Evolutionary conservation across 1,140 invertebrate genomes (phyloP), one percentile per base, ranked within the genome.

Genomic region (Hypothenemus hampei): DNA sequence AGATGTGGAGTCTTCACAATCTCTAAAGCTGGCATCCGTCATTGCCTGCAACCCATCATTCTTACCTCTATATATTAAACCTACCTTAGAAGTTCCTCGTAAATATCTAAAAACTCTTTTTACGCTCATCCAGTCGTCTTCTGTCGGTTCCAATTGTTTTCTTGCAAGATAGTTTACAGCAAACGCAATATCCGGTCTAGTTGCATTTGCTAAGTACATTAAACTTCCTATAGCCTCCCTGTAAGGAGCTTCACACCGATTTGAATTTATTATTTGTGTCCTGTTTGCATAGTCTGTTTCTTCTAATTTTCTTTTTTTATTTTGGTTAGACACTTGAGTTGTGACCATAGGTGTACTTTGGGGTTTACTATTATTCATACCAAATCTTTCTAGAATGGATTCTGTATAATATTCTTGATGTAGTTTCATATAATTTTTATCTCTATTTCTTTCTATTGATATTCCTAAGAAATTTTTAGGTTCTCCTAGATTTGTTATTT

Each of bases 181-280:
- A 15, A 52, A 47, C 47, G 63, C 58, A 37, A 71, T 54, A 41
- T 68, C 66, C 2, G 66, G 63, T 4, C 68, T 54, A 44, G 67
- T 67, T 36, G 67, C 67, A 8, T 69, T 24, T 65, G 66, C 66
- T 11, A 60, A 43, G 29, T 66, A 69, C 63, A 70, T 64, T 44
- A 69, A 52, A 45, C 62, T 64, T 3, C 67, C 67, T 37, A 68
- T 65, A 31, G 68, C 54, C 41, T 63, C 66, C 39, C 59, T 49
- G 55, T 62, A 29, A 7, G 35, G 67, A 40, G 62, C 59, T 19
- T 61, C 46, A 18, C 62, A 53, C 15, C 65, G 60, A 47, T 58
- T 35, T 43, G 59, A 46, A 37, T 53, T 39, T 36, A n/a, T n/a
- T n/a, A n/a, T n/a, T n/a, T n/a, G n/a, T n/a, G n/a, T n/a, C n/a